Conservation (phyloP, 2,797 vertebrate genomes). For the Macropodus opercularis region DNA sequence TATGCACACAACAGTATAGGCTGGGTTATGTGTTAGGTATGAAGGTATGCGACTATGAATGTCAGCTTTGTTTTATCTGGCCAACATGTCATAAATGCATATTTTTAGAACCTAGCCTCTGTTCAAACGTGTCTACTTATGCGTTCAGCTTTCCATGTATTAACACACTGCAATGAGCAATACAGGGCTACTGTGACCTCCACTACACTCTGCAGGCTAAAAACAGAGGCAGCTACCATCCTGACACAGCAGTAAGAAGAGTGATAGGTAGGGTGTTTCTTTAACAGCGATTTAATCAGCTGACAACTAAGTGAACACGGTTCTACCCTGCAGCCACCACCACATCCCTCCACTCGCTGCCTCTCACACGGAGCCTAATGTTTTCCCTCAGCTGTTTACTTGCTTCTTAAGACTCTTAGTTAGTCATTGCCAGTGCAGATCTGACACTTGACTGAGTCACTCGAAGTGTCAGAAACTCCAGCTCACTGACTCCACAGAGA, state of each 20-base stretch:
- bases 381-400: slow-evolving; percentile 24
- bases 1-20: slow-evolving; percentile 2
- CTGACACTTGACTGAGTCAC: slow-evolving; percentile 3
- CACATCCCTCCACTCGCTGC: too few species aligned
- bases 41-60: not conserved
- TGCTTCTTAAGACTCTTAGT: slow-evolving; percentile 19
- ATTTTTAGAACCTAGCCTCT: not conserved
- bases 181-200: slow-evolving; percentile 60
- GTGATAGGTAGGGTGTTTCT: slow-evolving; percentile 39
- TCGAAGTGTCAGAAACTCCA: slow-evolving; percentile 14
- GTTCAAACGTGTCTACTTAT: slow-evolving; percentile 28
- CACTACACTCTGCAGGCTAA: slow-evolving; percentile 35
- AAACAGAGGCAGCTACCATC: slow-evolving; percentile 59
- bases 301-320: slow-evolving; percentile 54
- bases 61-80: slow-evolving; percentile 1
- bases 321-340: slow-evolving; percentile 34
- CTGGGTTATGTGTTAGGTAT: too few species aligned
- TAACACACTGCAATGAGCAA: slow-evolving; percentile 20
- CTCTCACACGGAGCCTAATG: slow-evolving; percentile 13
- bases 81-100: not conserved
- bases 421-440: slow-evolving; percentile 28
- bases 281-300: slow-evolving; percentile 64
- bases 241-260: slow-evolving; percentile 41
- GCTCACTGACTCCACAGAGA: slow-evolving; percentile 12
- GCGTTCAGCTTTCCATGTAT: slow-evolving; percentile 43